Evolutionary conservation across 2,888 invertebrate species (phyloP), one percentile per base, ranked within the genome.

Genomic region (Carcina quercana): DNA sequence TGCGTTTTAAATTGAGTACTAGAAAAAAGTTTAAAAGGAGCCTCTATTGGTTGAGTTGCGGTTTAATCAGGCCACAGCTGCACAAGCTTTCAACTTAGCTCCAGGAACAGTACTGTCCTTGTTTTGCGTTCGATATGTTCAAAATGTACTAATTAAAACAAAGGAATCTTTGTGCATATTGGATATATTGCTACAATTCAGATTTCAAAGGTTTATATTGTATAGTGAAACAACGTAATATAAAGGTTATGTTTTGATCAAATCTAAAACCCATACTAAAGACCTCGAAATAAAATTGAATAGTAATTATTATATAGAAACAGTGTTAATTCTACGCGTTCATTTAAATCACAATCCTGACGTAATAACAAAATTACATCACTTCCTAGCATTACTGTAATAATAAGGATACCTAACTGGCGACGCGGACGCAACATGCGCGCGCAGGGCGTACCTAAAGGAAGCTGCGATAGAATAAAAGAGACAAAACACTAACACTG

Each of bases 321-420:
- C n/a, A n/a, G n/a, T n/a, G n/a, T n/a, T n/a, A n/a, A n/a, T n/a
- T n/a, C n/a, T n/a, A n/a, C n/a, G n/a, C n/a, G n/a, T n/a, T n/a
- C n/a, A n/a, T n/a, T n/a, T 20, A 20, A 20, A 20, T 20, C 20
- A 20, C 20, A 20, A 25, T 24, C 40, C 47, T 59, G 53, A 53
- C 53, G 56, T 59, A 59, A 59, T 50, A 52, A n/a, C n/a, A n/a
- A n/a, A n/a, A 45, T 61, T 59, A 47, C 56, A 49, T 59, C 59
- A 63, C 47, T 17, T 19, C 7, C 12, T 28, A 43, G 42, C 42
- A 45, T 53, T 52, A 51, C 45, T 54, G 55, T 56, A 59, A 59
- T 53, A 59, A 48, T 48, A 54, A 57, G 56, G 56, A 59, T 55
- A 53, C 51, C 40, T 42, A 46, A 40, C 33, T 35, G 30, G 38